A percentile compares a stretch with the other conserved stretches of the same genome.
Conservation (phyloP, 37 sponge, comb jelly and placozoan species). For the Geodia barretti region DNA sequence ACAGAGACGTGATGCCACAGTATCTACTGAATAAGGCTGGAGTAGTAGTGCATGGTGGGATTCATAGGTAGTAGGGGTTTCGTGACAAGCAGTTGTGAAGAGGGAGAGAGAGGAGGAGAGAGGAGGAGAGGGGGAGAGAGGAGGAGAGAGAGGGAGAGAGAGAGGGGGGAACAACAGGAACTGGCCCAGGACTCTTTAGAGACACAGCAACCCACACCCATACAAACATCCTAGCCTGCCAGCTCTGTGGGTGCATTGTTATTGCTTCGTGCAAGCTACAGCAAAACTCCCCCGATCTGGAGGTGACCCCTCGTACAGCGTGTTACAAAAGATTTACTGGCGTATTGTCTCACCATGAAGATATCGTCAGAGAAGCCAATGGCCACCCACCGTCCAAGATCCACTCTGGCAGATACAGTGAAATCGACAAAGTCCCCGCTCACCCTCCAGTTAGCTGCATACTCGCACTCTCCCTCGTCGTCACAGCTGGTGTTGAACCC, state of each 20-base stretch:
- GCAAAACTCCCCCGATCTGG: background rate
- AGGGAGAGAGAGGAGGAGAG: slow-evolving; percentile 1
- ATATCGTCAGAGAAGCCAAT: slow-evolving; percentile 61
- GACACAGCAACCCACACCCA: too few species aligned
- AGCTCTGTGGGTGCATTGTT: too few species aligned
- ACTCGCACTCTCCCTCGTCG: slow-evolving; percentile 5
- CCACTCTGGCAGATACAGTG: slow-evolving; percentile 18
- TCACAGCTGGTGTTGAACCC: slow-evolving; percentile 9
- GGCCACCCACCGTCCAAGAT: slow-evolving; percentile 24
- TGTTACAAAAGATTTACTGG: background rate
- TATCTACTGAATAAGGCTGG: too few species aligned
- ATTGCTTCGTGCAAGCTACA: too few species aligned
- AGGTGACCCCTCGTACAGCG: background rate
- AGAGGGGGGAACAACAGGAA: background rate
- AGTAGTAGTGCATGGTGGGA: too few species aligned
- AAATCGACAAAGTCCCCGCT: slow-evolving; percentile 16
- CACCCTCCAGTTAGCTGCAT: slow-evolving; percentile 12
- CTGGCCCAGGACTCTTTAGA: background rate
- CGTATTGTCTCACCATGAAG: slow-evolving; percentile 36
- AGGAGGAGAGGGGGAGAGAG: slow-evolving; percentile 8
- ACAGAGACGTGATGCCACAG: too few species aligned
- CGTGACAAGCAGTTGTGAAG: too few species aligned
- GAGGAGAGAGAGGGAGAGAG: slow-evolving; percentile 25
- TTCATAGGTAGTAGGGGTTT: too few species aligned
- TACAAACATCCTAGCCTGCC: too few species aligned